Conservation (phyloP, 2,888 invertebrate species). For the Siphlonurus alternatus region DNA sequence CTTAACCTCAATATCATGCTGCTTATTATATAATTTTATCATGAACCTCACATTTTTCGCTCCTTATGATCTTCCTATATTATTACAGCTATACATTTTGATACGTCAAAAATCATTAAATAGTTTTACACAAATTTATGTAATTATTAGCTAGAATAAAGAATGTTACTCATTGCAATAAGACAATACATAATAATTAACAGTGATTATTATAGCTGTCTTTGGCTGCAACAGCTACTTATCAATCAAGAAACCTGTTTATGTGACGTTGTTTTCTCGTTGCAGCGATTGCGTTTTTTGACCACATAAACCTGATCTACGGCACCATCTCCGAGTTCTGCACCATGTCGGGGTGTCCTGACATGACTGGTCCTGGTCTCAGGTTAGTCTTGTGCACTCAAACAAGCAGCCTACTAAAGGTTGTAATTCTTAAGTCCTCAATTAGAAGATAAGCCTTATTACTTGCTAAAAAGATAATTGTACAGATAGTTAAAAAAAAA, state of each 20-base stretch:
- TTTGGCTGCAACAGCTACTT: too few species aligned
- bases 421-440: too few species aligned
- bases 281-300: conserved; percentile 90
- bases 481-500: conserved; percentile 4
- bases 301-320: conserved; percentile 97
- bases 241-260: too few species aligned
- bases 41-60: too few species aligned
- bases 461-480: conserved; percentile 2
- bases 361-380: conserved; percentile 93
- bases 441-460: too few species aligned
- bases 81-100: too few species aligned
- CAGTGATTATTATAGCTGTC: too few species aligned
- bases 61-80: too few species aligned
- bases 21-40: too few species aligned
- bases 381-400: conserved; percentile 38
- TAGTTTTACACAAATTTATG: neutral
- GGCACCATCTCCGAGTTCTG: conserved; percentile 98
- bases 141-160: neutral
- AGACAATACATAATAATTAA: conserved; percentile 1
- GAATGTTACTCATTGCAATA: neutral
- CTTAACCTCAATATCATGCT: too few species aligned
- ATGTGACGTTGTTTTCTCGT: conserved; percentile 17
- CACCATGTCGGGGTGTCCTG: conserved; percentile 85
- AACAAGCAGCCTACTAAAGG: too few species aligned
- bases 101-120: conserved; percentile 1